Conservation (phyloP, 2,888 invertebrate genomes). For the Serrognathus titanus region DNA sequence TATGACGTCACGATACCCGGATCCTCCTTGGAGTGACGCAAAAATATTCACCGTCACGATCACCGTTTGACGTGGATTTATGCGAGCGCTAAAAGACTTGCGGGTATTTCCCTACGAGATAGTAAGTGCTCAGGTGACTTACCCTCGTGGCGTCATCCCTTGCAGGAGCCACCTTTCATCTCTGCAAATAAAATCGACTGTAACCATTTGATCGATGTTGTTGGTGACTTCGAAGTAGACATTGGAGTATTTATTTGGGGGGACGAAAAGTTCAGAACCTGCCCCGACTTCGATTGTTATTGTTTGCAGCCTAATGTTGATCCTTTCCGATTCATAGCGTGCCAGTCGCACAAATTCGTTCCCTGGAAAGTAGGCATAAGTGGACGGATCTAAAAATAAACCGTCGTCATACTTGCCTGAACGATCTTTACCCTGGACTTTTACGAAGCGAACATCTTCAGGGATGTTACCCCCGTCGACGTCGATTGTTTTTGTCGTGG, state of each 20-base stretch:
- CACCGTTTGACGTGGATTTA: slow-evolving; percentile 57
- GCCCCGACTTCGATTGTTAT: slow-evolving; percentile 48
- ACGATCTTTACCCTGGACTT: too few relatives aligned
- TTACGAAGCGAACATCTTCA: too few relatives aligned
- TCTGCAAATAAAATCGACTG: slow-evolving; percentile 58
- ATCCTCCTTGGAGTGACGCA: slow-evolving; percentile 41
- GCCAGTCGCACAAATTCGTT: slow-evolving; percentile 34
- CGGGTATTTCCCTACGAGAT: too few relatives aligned
- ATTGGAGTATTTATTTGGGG: slow-evolving; percentile 40
- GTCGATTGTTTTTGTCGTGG: too few relatives aligned
- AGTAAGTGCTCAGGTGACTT: slow-evolving; percentile 34
- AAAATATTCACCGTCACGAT: slow-evolving; percentile 52
- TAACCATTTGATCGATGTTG: slow-evolving; percentile 56
- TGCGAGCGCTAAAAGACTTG: slow-evolving; percentile 42
- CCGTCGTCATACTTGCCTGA: too few relatives aligned
- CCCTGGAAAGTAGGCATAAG: slow-evolving; percentile 27
- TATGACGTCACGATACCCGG: slow-evolving; percentile 59
- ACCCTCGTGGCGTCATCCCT: slow-evolving; percentile 56
- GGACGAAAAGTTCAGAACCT: slow-evolving; percentile 49
- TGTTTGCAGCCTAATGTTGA: slow-evolving; percentile 30
- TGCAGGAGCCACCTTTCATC: slow-evolving; percentile 59
- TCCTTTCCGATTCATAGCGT: slow-evolving; percentile 27
- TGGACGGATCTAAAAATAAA: too few relatives aligned
- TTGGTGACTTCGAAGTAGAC: slow-evolving; percentile 74
- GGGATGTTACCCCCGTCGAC: too few relatives aligned